Evolutionary conservation across 2,797 vertebrate species (phyloP), one percentile per base, ranked within the genome.

Genomic region (Distichodus sexfasciatus): DNA sequence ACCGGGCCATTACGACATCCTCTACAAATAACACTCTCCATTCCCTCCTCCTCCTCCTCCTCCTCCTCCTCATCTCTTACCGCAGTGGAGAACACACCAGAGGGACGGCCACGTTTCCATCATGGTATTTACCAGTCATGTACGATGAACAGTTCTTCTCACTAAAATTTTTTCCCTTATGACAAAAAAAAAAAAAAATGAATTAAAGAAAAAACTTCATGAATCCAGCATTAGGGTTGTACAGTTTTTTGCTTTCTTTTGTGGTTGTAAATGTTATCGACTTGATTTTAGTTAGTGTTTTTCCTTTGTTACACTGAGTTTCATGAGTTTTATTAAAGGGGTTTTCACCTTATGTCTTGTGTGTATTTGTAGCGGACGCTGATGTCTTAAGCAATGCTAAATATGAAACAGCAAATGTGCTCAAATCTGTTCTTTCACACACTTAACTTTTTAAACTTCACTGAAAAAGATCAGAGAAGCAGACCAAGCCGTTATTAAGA

Each of bases 1-100:
- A 84, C 96, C 96, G 0, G 95, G 96, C 86, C 95, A 97, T 87
- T 98, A 98, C 23, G 95, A 98, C 86, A 97, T 97, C 87, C 91
- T 98, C 81, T 97, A 98, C 86, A 98, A 97, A 91, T 96, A 94
- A 86, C 80, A 53, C 73, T 50, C 36, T 41, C 11, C 53, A 35
- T 43, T 43, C 43, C 12, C n/a, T n/a, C n/a, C n/a, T n/a, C n/a
- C n/a, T n/a, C n/a, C n/a, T n/a, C n/a, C n/a, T n/a, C n/a, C n/a
- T n/a, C n/a, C n/a, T n/a, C 40, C 36, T 31, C 15, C 64, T 43
- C 69, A 66, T 76, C 66, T 51, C 28, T 2, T 44, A 77, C 77
- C 71, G 66, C 78, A 12, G 71, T 81, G 51, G 64, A 64, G 65
- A 76, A 46, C 48, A 67, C 75, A 71, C 58, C 75, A 71, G 71